These are phyloP conservation scores for Plotosus lineatus DNA, from an alignment of 2,113 vertebrate species.

Conservation along the genomic window DNA sequence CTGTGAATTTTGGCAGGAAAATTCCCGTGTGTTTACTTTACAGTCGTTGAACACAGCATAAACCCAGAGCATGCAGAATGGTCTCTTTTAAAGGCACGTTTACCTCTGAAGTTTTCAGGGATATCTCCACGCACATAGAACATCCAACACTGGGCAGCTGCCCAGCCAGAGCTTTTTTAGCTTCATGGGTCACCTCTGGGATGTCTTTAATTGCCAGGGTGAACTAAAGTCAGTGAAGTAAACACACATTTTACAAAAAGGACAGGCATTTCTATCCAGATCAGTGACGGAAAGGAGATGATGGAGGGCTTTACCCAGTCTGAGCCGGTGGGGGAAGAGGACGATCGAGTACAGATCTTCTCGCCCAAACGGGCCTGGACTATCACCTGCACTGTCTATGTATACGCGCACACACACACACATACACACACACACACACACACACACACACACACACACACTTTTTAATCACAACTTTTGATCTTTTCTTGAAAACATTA, in stretches of 20 bases:
- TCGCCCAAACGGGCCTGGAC: conserved; percentile 97
- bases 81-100: conserved; percentile 25
- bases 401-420: conserved; percentile 50
- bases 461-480: not conserved
- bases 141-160: conserved; percentile 91
- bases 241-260: not conserved
- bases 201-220: conserved; percentile 99
- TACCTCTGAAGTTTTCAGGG: conserved; percentile 98
- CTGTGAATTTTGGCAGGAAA: not conserved
- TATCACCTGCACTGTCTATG: conserved; percentile 95
- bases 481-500: too few species aligned
- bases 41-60: not conserved
- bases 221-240: conserved; percentile 77
- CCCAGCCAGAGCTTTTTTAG: conserved; percentile 94
- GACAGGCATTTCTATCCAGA: not conserved
- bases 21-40: not conserved
- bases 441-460: not conserved
- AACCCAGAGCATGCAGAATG: too few species aligned
- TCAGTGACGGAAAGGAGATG: not conserved
- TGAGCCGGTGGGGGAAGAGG: conserved; percentile 96
- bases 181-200: conserved; percentile 98
- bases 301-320: conserved; percentile 84
- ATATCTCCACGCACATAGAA: conserved; percentile 99
- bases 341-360: conserved; percentile 93
- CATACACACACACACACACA: conserved; percentile 27